Conservation (phyloP, 2,797 vertebrate genomes). For the Tarsius wallacei region DNA sequence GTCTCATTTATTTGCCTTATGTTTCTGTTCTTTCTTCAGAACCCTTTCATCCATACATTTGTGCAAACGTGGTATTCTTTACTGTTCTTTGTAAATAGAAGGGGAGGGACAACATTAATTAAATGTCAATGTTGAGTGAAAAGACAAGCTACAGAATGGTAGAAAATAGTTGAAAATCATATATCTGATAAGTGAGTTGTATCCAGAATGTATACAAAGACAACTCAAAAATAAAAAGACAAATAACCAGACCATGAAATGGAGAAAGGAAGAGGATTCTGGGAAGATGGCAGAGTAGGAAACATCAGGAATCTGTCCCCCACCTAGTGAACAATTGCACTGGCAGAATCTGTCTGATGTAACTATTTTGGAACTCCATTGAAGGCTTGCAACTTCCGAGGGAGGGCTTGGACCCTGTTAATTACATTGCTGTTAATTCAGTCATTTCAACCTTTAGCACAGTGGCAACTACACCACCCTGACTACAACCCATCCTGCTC, state of each 20-base stretch:
- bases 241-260: conserved; percentile 8
- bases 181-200: not conserved
- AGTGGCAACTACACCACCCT: not conserved
- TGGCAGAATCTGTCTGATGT: not conserved
- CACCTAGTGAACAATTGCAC: not conserved
- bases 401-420: not conserved
- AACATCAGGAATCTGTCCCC: not conserved
- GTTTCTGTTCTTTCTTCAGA: conserved; percentile 20
- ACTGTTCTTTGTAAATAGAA: conserved; percentile 42
- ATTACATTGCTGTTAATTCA: not conserved
- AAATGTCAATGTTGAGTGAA: not conserved
- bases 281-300: not conserved
- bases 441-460: not conserved
- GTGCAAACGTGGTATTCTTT: conserved; percentile 20
- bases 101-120: not conserved
- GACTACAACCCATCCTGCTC: too few relatives aligned
- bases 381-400: not conserved
- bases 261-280: not conserved
- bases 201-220: conserved; percentile 9
- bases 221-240: not conserved
- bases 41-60: not conserved
- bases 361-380: not conserved
- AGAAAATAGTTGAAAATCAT: conserved; percentile 37
- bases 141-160: conserved; percentile 9
- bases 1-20: conserved; percentile 14